phyloP scores from a whole-genome alignment of 2,113 vertebrate species.

The Platichthys flesus region DNA sequence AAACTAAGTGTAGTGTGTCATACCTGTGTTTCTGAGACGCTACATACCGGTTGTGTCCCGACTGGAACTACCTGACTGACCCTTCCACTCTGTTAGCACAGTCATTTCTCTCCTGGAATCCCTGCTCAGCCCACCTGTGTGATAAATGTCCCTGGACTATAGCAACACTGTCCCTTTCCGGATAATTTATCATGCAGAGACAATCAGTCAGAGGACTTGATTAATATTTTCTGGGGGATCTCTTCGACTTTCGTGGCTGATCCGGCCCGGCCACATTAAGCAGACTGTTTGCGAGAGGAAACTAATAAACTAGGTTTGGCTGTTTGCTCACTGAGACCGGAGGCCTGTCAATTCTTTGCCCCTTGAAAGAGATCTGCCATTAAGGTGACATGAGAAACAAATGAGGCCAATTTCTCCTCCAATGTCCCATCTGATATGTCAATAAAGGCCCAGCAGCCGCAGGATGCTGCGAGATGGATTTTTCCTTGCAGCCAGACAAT shows the following conservation, averaged over 20 bases:
- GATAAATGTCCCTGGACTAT: constrained; percentile 69
- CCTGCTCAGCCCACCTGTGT: constrained; percentile 61
- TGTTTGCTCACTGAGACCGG: constrained; percentile 78
- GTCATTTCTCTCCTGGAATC: constrained; percentile 50
- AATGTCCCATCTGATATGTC: constrained; percentile 84
- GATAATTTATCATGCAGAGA: constrained; percentile 78
- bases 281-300: constrained; percentile 73
- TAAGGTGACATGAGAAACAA: constrained; percentile 85
- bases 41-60: neutral
- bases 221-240: constrained; percentile 80
- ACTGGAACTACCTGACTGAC: constrained; percentile 58
- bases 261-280: constrained; percentile 63
- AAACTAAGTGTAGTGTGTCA: constrained; percentile 1
- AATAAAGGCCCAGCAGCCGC: constrained; percentile 80
- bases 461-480: constrained; percentile 81
- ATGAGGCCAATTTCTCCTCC: constrained; percentile 86
- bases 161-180: constrained; percentile 72
- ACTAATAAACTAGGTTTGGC: constrained; percentile 74
- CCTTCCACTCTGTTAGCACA: constrained; percentile 54
- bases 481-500: constrained; percentile 78
- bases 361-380: constrained; percentile 82
- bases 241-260: constrained; percentile 76
- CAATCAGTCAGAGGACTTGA: constrained; percentile 76
- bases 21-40: constrained; percentile 4
- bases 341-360: constrained; percentile 81